Evolutionary conservation across 2,797 vertebrate species (phyloP), one percentile per base, ranked within the genome.

Genomic region (Huso huso): DNA sequence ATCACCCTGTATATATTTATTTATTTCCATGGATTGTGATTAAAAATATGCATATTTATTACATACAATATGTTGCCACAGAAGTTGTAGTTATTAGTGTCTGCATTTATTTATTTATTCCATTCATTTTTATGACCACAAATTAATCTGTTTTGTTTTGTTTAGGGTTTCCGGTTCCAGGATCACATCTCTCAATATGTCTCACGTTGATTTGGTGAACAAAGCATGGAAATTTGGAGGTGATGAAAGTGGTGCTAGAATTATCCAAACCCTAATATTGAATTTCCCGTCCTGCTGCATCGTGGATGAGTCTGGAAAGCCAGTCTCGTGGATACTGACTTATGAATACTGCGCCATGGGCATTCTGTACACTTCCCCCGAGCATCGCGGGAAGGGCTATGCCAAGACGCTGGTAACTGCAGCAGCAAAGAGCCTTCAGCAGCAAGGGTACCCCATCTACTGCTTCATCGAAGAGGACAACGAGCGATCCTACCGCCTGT

Each of bases 221-320:
- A 77, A 78, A 57, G 81, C 74, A 8, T 88, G 83, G 85, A 88
- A 86, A 75, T 86, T 81, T 66, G 84, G 83, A 51, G 78, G 80
- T 7, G 23, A 76, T 6, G 66, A 80, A 37, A 10, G 66, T 6
- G 60, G 76, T 7, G 68, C 71, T 69, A 73, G 15, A 1, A 76
- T 0, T 1, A 74, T 84, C 48, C 58, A 67, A 62, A 72, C 75
- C 8, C 50, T 77, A 1, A 81, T 76, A 61, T 68, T 37, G 18
- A 74, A 83, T 72, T 86, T 80, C 64, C 84, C 81, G 2, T 71
- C 78, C 8, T 79, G 65, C 63, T 84, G 83, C 72, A 75, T 88
- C 68, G 74, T 50, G 6, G 83, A 86, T 13, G 49, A 55, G 2
- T 69, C 76, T 55, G 79, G 74, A 12, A 72, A 49, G 48, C 83